These are phyloP conservation scores for Himantopus leucocephalus DNA, from an alignment of 2,113 vertebrate species.

Conservation along the genomic window DNA sequence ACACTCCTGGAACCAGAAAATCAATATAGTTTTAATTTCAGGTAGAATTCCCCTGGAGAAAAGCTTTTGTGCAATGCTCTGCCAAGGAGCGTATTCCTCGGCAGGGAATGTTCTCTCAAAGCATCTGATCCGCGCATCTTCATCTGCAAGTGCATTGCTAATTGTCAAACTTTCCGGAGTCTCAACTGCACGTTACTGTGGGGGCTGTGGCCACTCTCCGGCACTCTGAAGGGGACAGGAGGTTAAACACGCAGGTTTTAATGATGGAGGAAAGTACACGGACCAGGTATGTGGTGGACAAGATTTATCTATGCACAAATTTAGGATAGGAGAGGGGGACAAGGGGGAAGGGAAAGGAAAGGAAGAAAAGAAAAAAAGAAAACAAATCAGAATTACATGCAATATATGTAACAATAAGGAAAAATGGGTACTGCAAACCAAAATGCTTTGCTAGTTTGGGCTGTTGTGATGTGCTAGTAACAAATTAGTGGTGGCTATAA, in stretches of 20 bases:
- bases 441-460: neutral
- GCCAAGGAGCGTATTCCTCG: neutral
- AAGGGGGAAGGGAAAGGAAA: neutral
- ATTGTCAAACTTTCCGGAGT: neutral
- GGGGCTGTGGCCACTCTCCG: constrained; percentile 20
- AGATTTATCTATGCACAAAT: constrained; percentile 73
- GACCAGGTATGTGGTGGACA: constrained; percentile 73
- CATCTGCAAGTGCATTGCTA: neutral
- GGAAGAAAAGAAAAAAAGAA: neutral
- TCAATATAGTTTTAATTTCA: neutral
- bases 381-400: constrained; percentile 38
- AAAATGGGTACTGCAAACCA: neutral
- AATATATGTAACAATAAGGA: neutral
- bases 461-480: neutral
- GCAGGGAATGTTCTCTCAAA: constrained; percentile 10
- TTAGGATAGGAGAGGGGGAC: neutral
- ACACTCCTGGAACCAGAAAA: constrained; percentile 10
- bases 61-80: neutral
- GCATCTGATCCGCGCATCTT: constrained; percentile 34
- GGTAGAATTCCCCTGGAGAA: constrained; percentile 27
- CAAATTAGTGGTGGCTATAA: neutral
- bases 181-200: constrained; percentile 9
- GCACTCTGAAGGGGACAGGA: constrained; percentile 51
- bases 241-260: constrained; percentile 78
- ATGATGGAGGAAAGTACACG: constrained; percentile 76